Conservation (phyloP, 92 coral and sea anemone genomes). For the Galaxea fascicularis region DNA sequence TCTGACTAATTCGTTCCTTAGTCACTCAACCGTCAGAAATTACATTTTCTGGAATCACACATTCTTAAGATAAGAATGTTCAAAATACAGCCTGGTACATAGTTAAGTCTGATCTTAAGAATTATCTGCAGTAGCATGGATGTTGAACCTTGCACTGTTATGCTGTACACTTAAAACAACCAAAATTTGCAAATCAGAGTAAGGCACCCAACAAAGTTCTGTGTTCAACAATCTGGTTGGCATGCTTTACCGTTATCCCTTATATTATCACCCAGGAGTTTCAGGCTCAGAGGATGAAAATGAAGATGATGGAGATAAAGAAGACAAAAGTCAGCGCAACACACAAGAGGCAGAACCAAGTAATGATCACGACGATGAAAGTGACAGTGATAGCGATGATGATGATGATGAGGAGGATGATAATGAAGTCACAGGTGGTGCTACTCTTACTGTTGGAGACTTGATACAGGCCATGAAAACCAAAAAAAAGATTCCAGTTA, state of each 20-base stretch:
- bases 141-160: no score
- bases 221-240: no score
- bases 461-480: slow-evolving; percentile 83
- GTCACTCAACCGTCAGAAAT: no score
- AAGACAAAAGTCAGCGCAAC: not conserved
- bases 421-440: slow-evolving; percentile 56
- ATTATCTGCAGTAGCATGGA: no score
- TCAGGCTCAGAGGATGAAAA: slow-evolving; percentile 88
- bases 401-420: slow-evolving; percentile 55
- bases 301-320: slow-evolving; percentile 34
- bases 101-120: no score
- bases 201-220: no score
- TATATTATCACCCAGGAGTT: slow-evolving; percentile 45
- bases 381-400: slow-evolving; percentile 48
- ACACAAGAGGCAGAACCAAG: slow-evolving; percentile 30
- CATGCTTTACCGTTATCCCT: not conserved
- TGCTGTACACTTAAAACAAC: no score
- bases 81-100: no score
- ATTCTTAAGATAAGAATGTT: no score
- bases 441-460: slow-evolving; percentile 83
- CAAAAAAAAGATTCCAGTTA: slow-evolving; percentile 36
- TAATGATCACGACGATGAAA: slow-evolving; percentile 46
- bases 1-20: no score
- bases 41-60: no score
- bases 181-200: no score